Conservation (phyloP, 2,797 vertebrate genomes). For the Cryptoprocta ferox region DNA sequence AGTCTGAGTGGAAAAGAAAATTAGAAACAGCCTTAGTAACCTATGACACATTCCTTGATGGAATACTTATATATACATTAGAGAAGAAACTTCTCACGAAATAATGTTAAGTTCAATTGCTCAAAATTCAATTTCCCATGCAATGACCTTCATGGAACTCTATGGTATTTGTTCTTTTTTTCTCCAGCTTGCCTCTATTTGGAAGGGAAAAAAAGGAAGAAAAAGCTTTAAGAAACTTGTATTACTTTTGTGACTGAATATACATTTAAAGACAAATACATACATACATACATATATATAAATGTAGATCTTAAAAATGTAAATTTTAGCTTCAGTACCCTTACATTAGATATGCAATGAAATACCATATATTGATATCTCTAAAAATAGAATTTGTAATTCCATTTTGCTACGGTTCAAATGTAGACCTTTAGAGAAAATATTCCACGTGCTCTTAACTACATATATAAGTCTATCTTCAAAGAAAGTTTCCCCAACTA, state of each 20-base stretch:
- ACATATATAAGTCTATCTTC: not conserved
- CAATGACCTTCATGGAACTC: slow-evolving; percentile 15
- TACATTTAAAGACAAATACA: not conserved
- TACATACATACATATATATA: too few relatives aligned
- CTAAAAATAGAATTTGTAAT: not conserved
- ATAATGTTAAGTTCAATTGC: not conserved
- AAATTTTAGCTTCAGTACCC: not conserved
- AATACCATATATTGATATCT: not conserved
- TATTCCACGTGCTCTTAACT: not conserved
- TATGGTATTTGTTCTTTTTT: not conserved
- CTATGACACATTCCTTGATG: not conserved
- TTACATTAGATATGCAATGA: not conserved
- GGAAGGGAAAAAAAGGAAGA: not conserved
- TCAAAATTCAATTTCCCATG: slow-evolving; percentile 58
- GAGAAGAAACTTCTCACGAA: slow-evolving; percentile 53
- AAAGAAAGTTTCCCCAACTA: slow-evolving; percentile 14
- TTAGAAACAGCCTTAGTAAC: not conserved
- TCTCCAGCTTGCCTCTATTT: not conserved
- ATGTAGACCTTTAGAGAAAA: slow-evolving; percentile 21
- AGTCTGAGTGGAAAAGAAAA: not conserved
- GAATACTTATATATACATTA: slow-evolving; percentile 16
- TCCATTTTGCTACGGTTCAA: slow-evolving; percentile 37
- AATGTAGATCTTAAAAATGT: not conserved
- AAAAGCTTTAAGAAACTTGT: not conserved
- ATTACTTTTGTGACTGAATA: not conserved